Percentiles rank a stretch among this genome's conserved stretches.
Evolutionary conservation across 2,888 invertebrate genomes (phyloP).

Genomic region (Amblyteles armatorius): DNA sequence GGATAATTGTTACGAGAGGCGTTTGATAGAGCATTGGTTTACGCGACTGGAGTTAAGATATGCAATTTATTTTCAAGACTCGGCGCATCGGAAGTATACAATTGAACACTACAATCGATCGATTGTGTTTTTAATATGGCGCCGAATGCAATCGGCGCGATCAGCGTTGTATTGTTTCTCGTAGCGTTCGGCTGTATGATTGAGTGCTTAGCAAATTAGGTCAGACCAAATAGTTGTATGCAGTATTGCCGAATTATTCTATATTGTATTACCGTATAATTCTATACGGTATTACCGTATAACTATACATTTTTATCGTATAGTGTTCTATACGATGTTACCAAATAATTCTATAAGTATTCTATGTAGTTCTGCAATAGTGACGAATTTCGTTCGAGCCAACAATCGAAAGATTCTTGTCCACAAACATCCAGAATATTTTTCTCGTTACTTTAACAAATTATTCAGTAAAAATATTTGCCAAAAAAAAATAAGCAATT

Average conservation of each 20-base stretch:
- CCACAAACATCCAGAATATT: background rate
- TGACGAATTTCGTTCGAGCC: background rate
- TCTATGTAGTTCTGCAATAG: background rate
- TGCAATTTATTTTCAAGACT: background rate
- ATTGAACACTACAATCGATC: background rate
- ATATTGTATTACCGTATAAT: too few relatives aligned
- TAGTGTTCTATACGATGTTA: too few relatives aligned
- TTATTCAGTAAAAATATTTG: too few relatives aligned
- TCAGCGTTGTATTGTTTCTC: background rate
- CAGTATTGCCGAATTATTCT: too few relatives aligned
- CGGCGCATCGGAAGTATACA: background rate
- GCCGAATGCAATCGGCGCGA: background rate
- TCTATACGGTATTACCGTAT: too few relatives aligned
- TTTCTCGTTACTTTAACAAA: background rate
- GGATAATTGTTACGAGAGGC: background rate
- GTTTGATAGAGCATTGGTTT: background rate
- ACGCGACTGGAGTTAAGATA: background rate
- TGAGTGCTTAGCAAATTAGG: background rate
- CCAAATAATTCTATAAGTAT: too few relatives aligned
- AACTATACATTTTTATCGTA: too few relatives aligned
- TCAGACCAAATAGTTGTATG: background rate
- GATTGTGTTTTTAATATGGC: background rate
- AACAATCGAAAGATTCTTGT: background rate
- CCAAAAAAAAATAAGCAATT: too few relatives aligned
- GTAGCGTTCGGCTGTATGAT: background rate